phyloP scores from a whole-genome alignment of 2,113 vertebrate species.

The Gracilinanus agilis region DNA sequence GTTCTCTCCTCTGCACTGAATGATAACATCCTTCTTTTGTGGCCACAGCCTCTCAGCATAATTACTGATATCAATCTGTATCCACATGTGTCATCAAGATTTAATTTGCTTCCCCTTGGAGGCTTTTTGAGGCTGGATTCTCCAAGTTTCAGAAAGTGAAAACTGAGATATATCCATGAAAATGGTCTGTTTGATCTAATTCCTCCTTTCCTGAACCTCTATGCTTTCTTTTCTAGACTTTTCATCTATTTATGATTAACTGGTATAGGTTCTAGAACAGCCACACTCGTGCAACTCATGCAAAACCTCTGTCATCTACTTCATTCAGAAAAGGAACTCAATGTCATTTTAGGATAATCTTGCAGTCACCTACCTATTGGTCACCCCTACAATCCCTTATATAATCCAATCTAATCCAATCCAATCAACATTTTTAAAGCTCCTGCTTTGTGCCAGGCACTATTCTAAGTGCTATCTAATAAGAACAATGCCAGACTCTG shows the following conservation, averaged over 20 bases:
- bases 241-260: conserved; percentile 6
- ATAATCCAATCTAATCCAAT: background rate
- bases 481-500: background rate
- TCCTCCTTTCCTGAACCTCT: conserved; percentile 1
- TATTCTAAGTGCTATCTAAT: background rate
- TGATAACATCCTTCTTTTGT: conserved; percentile 23
- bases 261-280: background rate
- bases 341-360: conserved; percentile 1
- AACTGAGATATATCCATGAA: background rate
- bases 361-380: background rate
- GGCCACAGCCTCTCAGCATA: conserved; percentile 26
- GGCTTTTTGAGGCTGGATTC: background rate
- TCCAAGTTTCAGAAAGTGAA: conserved; percentile 20
- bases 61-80: conserved; percentile 58
- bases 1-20: background rate
- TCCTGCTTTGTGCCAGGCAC: background rate
- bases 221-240: background rate
- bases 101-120: conserved; percentile 11
- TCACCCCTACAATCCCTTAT: background rate
- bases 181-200: background rate
- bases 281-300: background rate
- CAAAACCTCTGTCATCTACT: background rate
- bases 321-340: conserved; percentile 14
- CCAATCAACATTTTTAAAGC: background rate
- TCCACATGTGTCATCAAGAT: background rate